Base-by-base conservation (phyloP, 2,888 invertebrate species). In the Lumbricus terrestris region DNA sequence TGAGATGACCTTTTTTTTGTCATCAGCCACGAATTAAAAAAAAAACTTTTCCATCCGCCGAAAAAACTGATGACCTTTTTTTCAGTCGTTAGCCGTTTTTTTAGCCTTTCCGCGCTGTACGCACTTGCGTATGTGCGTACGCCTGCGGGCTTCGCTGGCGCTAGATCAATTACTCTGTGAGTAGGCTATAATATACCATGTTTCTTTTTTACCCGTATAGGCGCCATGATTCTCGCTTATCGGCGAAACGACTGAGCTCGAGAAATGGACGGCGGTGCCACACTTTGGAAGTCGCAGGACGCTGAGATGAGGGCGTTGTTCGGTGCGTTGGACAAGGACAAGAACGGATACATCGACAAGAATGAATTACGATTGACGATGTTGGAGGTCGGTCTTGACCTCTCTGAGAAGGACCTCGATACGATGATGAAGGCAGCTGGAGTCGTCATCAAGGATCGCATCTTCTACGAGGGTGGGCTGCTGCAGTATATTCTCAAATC, bases 391-490 rank as follows among this genome's bases (percentile, higher is more conserved):
- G 91, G 91, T 8, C 89, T 91, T 4, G 47, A 47, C 33, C 90
- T 92, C 37, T 90, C 92, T 2, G 91, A 91, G 29, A 85, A 38
- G 13, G 92, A 92, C 88, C 90, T 92, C 38, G 89, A 89, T n/a
- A 91, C 90, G 34, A 92, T 92, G 92, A 91, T 92, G 91, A 90
- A 91, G 88, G 92, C 91, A 47, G 92, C 91, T 6, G 91, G 92
- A 16, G 92, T 92, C 18, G 89, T 90, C 37, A 91, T 91, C 88
- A 90, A 90, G n/a, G 92, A 92, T 34, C 85, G 92, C 8, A 92
- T 92, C 90, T 92, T 92, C 89, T 92, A 92, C 47, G 92, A 92
- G 90, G 91, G 91, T 91, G 40, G n/a, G n/a, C n/a, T n/a, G n/a
- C n/a, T n/a, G n/a, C n/a, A n/a, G n/a, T n/a, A n/a, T n/a, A n/a